Percentiles rank a stretch among this genome's conserved stretches.
Evolutionary conservation across 2,113 vertebrate species (phyloP).

Genomic region (Passer montanus): DNA sequence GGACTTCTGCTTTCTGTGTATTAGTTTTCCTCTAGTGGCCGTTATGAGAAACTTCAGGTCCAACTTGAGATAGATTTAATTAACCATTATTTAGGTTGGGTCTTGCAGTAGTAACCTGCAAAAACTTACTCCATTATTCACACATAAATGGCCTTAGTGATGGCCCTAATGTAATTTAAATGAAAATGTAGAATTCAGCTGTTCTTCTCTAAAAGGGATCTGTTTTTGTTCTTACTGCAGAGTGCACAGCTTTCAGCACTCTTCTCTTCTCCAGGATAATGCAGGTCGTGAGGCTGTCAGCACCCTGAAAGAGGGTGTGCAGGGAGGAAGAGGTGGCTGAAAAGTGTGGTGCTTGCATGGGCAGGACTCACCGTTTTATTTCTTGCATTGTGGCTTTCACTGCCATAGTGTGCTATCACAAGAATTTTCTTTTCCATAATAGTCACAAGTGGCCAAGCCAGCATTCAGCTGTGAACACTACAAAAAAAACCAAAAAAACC

Average conservation of each 20-base stretch:
- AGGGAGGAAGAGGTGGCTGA: neutral
- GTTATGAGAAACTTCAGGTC: neutral
- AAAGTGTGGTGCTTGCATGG: neutral
- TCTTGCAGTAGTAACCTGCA: neutral
- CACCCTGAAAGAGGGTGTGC: neutral
- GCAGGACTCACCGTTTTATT: neutral
- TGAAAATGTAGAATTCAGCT: neutral
- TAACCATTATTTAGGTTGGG: neutral
- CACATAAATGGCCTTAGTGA: neutral
- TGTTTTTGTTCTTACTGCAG: neutral
- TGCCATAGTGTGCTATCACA: neutral
- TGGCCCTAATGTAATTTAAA: neutral
- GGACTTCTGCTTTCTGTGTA: neutral
- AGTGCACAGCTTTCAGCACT: neutral
- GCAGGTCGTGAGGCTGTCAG: neutral
- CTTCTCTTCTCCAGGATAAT: neutral
- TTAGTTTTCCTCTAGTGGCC: slow-evolving; percentile 41
- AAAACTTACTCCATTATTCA: neutral
- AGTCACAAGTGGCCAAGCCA: neutral
- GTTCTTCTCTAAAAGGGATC: neutral
- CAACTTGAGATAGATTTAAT: neutral
- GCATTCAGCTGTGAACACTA: neutral
- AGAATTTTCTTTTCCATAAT: neutral
- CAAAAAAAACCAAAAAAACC: neutral
- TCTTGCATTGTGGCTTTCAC: neutral